Evolutionary conservation across 2,888 invertebrate genomes (phyloP).

Genomic region (Cantharis lateralis): DNA sequence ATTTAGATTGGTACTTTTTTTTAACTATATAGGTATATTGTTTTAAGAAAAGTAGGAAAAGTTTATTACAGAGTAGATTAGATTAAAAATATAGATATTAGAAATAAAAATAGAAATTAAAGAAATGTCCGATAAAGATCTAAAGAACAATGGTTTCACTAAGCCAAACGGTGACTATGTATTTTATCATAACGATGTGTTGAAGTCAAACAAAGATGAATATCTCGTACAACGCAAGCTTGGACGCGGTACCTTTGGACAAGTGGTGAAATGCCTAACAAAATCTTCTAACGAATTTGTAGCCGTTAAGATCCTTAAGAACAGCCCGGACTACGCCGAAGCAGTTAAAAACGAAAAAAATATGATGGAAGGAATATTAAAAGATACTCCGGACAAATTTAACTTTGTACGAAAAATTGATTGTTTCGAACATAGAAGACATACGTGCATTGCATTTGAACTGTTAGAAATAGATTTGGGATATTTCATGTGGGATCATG

Average conservation of each 20-base stretch:
- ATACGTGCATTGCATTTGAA: not conserved
- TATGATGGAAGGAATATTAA: not conserved
- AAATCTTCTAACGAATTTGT: not conserved
- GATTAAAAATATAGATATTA: too few species aligned
- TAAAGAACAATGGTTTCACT: too few species aligned
- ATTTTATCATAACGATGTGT: not conserved
- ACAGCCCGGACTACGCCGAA: not conserved
- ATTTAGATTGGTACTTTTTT: too few species aligned
- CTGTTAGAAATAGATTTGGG: not conserved
- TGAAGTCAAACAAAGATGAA: not conserved
- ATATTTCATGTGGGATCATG: not conserved
- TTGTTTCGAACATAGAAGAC: not conserved
- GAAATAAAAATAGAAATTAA: too few species aligned
- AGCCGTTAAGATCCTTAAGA: not conserved
- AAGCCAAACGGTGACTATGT: not conserved
- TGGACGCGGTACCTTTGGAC: not conserved
- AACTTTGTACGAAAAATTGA: not conserved
- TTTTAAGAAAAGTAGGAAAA: too few species aligned
- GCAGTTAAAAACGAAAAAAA: not conserved
- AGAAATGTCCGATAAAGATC: too few species aligned
- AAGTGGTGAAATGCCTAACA: not conserved
- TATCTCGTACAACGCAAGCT: not conserved
- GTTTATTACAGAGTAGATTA: too few species aligned
- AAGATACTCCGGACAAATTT: not conserved
- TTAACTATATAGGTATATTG: too few species aligned